Evolutionary conservation across 2,113 vertebrate genomes (phyloP).

Genomic region (Colossoma macropomum): DNA sequence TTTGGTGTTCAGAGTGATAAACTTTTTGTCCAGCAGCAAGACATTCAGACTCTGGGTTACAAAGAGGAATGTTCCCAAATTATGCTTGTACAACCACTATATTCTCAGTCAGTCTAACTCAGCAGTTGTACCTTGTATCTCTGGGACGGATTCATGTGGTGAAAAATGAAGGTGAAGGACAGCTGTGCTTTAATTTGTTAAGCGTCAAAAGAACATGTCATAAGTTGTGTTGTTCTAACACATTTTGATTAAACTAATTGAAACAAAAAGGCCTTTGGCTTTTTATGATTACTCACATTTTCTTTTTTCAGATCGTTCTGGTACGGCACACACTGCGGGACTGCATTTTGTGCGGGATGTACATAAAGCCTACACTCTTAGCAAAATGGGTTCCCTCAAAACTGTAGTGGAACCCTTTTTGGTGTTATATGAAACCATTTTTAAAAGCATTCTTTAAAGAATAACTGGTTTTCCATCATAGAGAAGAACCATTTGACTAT

Average conservation of each 20-base stretch:
- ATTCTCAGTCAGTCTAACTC: constrained; percentile 32
- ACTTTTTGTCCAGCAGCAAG: constrained; percentile 59
- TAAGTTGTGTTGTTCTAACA: constrained; percentile 55
- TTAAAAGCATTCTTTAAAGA: no score
- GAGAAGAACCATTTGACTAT: no score
- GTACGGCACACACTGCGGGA: no score
- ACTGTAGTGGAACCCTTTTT: no score
- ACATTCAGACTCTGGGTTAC: constrained; percentile 64
- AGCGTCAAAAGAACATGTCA: constrained; percentile 37
- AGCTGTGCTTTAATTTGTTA: constrained; percentile 35
- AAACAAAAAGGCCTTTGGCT: constrained; percentile 27
- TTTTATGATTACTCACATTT: constrained; percentile 7
- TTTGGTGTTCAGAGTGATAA: constrained; percentile 28
- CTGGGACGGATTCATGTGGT: constrained; percentile 14
- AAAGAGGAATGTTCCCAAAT: constrained; percentile 4
- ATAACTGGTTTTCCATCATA: no score
- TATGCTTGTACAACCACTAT: not conserved
- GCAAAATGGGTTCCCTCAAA: no score
- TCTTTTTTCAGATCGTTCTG: not conserved
- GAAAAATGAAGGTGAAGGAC: constrained; percentile 21
- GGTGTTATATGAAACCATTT: no score
- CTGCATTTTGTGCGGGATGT: not conserved
- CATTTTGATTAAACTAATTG: constrained; percentile 54
- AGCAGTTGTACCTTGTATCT: constrained; percentile 22
- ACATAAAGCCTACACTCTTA: not conserved